Evolutionary conservation across 2,888 invertebrate species (phyloP).

Genomic region (Drosophila ustulata): DNA sequence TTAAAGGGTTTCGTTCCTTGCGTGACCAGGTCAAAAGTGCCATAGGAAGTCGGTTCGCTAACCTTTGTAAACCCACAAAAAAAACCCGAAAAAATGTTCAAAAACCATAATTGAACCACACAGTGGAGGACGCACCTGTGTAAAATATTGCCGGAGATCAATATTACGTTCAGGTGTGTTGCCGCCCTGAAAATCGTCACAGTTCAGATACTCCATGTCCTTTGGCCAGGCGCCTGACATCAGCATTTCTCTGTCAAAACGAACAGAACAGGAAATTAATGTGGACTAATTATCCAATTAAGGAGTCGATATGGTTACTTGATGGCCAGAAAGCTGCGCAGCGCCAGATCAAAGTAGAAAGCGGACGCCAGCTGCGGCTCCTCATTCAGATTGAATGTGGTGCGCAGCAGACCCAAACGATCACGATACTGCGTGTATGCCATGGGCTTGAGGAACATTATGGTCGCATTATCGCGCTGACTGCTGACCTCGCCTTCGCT

Average conservation of each 20-base stretch:
- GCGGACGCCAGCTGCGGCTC: slow-evolving; percentile 92
- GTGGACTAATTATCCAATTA: not conserved
- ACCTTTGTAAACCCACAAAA: slow-evolving; percentile 83
- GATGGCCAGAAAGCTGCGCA: slow-evolving; percentile 90
- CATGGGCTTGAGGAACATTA: slow-evolving; percentile 91
- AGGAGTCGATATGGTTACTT: slow-evolving; percentile 86
- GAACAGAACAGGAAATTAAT: not conserved
- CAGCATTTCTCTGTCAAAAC: slow-evolving; percentile 87
- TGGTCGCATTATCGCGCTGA: slow-evolving; percentile 91
- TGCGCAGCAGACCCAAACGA: slow-evolving; percentile 89
- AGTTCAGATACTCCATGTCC: slow-evolving; percentile 90
- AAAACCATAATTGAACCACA: slow-evolving; percentile 50
- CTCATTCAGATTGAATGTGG: slow-evolving; percentile 89
- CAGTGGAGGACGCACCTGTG: slow-evolving; percentile 86
- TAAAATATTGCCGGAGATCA: slow-evolving; percentile 89
- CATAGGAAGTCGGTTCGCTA: slow-evolving; percentile 89
- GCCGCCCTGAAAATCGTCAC: slow-evolving; percentile 92
- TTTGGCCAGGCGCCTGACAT: slow-evolving; percentile 90
- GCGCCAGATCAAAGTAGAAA: slow-evolving; percentile 94
- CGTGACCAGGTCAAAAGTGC: slow-evolving; percentile 88
- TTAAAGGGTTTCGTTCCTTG: slow-evolving; percentile 87
- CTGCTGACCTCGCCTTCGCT: slow-evolving; percentile 91
- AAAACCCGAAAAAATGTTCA: slow-evolving; percentile 12
- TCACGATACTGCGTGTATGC: slow-evolving; percentile 89
- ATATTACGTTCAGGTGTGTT: slow-evolving; percentile 91